These are phyloP conservation scores for Pangasius macronema DNA, from an alignment of 2,797 vertebrate species.

Conservation along the genomic window DNA sequence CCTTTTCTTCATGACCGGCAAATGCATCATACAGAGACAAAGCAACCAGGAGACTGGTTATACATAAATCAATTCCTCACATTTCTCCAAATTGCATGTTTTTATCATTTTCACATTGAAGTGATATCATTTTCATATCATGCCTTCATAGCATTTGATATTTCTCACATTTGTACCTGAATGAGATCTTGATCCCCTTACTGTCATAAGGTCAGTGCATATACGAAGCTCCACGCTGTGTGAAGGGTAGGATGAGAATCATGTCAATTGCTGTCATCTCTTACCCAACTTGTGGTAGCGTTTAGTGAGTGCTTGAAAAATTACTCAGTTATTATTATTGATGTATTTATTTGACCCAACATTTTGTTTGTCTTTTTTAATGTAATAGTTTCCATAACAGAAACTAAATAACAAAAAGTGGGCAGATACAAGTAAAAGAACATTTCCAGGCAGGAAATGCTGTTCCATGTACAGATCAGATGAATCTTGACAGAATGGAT, in stretches of 20 bases:
- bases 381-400: constrained; percentile 71
- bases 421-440: constrained; percentile 33
- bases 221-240: constrained; percentile 29
- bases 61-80: background rate
- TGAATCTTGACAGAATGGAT: constrained; percentile 25
- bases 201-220: constrained; percentile 58
- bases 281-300: constrained; percentile 71
- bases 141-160: background rate
- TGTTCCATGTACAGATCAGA: constrained; percentile 43
- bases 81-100: background rate
- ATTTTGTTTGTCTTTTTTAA: constrained; percentile 60
- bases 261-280: constrained; percentile 65
- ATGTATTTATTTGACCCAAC: constrained; percentile 69
- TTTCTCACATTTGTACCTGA: background rate
- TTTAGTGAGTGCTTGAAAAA: constrained; percentile 71
- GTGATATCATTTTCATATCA: too few species aligned
- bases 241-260: constrained; percentile 56
- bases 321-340: constrained; percentile 42
- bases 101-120: too few species aligned
- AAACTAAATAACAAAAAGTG: constrained; percentile 53
- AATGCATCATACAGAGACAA: background rate
- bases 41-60: background rate
- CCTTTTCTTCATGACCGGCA: background rate
- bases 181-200: background rate
- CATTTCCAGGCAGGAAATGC: constrained; percentile 37